phyloP scores from a whole-genome alignment of 1,140 invertebrate species.

The Popillia japonica region DNA sequence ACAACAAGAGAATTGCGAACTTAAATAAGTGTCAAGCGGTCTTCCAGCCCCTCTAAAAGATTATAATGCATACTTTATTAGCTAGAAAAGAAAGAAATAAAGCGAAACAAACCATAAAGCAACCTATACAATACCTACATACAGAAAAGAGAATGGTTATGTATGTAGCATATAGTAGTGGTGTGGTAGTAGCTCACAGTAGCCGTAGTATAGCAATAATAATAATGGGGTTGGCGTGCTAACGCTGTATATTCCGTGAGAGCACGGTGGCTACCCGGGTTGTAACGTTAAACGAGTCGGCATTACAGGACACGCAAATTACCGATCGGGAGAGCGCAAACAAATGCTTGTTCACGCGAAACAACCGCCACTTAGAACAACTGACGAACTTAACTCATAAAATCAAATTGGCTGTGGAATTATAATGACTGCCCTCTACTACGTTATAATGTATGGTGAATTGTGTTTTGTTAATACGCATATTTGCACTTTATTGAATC shows the following conservation, averaged over 20 bases:
- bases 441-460: neutral
- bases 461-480: neutral
- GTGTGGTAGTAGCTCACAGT: neutral
- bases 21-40: neutral
- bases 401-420: conserved; percentile 49
- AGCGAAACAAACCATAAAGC: neutral
- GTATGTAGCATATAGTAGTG: neutral
- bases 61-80: conserved; percentile 7
- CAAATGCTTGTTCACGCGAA: conserved; percentile 62
- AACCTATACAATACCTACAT: neutral
- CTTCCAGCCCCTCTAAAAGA: conserved; percentile 4
- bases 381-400: conserved; percentile 55
- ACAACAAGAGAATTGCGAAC: neutral
- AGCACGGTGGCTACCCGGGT: conserved; percentile 44
- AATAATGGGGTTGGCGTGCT: conserved; percentile 33
- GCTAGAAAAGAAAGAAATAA: neutral
- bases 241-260: conserved; percentile 8
- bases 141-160: neutral
- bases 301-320: conserved; percentile 60
- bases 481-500: too few relatives aligned
- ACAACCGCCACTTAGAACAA: conserved; percentile 60
- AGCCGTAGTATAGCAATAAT: neutral
- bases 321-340: conserved; percentile 60
- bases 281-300: conserved; percentile 60
- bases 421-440: conserved; percentile 39